Conservation (phyloP, 2,797 vertebrate genomes). For the Limnodromus scolopaceus region DNA sequence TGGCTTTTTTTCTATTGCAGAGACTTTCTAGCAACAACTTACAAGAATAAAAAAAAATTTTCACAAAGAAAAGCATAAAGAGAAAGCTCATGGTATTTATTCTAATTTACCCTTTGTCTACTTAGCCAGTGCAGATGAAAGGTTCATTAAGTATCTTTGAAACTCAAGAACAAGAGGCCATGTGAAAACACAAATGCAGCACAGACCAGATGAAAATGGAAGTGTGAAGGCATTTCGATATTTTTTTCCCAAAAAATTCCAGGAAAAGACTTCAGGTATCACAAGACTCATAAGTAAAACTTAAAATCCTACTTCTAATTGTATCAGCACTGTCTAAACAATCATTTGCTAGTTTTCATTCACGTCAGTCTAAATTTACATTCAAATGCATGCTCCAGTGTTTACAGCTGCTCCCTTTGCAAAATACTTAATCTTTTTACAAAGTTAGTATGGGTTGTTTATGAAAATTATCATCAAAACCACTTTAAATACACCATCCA, state of each 20-base stretch:
- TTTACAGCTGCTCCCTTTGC: constrained; percentile 29
- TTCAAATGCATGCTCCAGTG: constrained; percentile 33
- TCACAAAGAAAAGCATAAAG: background rate
- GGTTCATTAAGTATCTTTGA: background rate
- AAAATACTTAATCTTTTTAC: constrained; percentile 29
- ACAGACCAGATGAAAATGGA: background rate
- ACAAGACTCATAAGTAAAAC: background rate
- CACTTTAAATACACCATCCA: constrained; percentile 71
- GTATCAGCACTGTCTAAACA: background rate
- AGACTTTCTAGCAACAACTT: background rate
- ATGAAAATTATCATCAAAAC: constrained; percentile 63
- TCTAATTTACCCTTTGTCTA: background rate
- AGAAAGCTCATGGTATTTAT: background rate
- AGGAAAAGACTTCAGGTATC: background rate
- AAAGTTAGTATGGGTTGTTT: constrained; percentile 37
- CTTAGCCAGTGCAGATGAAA: background rate
- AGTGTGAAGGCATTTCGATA: background rate
- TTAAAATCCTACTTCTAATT: background rate
- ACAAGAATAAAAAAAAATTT: background rate
- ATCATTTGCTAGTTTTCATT: constrained; percentile 25
- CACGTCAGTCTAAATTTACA: constrained; percentile 25
- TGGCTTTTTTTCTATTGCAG: background rate
- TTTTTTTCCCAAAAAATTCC: background rate
- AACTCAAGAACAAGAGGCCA: background rate
- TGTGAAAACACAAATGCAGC: background rate